Base-by-base conservation (phyloP, 1,140 invertebrate species). In the Catajapyx aquilonaris region DNA sequence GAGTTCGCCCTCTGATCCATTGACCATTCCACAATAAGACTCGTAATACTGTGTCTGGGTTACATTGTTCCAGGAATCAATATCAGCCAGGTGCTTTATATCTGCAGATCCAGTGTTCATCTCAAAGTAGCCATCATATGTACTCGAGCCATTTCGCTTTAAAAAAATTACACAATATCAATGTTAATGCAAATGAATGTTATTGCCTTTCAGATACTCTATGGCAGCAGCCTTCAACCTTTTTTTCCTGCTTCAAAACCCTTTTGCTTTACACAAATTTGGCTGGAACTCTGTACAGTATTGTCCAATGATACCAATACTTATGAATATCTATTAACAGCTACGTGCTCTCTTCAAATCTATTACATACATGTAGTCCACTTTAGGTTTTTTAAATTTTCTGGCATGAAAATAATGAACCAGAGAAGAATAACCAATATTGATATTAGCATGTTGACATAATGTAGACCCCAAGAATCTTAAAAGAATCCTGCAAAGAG, bases 1-100 rank as follows among this genome's bases (percentile, higher is more conserved):
- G 1, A 81, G 55, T 59, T 83, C 78, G 0, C 80, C 81, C 2
- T 69, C 68, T 2, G 70, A 71, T 20, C 81, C 81, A 41, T 64
- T 61, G 1, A 84, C 65, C 9, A 44, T 38, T 3, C 65, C 68
- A 49, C 79, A 84, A 28, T 65, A 54, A 4, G 63, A 69, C 1
- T 58, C 56, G 45, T 68, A 79, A 50, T 55, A 74, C 0, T 56
- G 56, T 0, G 71, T 68, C 2, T 61, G 54, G 13, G 67, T 65
- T 16, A 57, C 52, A 40, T 73, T 62, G 45, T 81, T 76, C 79
- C 80, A 84, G 42, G 64, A 49, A 35, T 66, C 60, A 9, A 83
- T 41, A 7, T 65, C 56, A 33, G 76, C 80, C 23, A 80, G 45
- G 41, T 69, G 57, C 2, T 56, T 48, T 32, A 81, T 61, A 46